Base-by-base conservation (phyloP, 2,797 vertebrate genomes). In the Smutsia temminckii region DNA sequence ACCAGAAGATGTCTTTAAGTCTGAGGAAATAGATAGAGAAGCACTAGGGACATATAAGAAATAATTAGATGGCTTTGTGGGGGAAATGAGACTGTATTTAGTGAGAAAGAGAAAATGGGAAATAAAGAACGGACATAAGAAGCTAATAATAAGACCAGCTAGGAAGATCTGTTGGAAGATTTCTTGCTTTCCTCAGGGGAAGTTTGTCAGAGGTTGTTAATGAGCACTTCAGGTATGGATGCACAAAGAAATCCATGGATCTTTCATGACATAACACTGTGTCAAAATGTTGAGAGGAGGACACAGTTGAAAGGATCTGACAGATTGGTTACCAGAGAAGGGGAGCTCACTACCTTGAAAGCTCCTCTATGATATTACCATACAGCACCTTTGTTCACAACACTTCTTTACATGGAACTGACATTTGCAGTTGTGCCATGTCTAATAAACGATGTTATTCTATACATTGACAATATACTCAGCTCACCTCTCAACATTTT, bases 61-160 rank as follows among this genome's bases (percentile, higher is more conserved):
- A 98, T 97, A 97, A 98, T 98, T 98, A 98, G 78, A 80, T 97
- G 74, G 89, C 91, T 98, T 98, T 96, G 87, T 97, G 96, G 61
- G 94, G 93, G 80, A 96, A 97, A 85, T 91, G 88, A 93, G 64
- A 74, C 68, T 92, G 59, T 72, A 61, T 93, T 42, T 71, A 71
- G 77, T 90, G 29, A 80, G 42, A 95, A 97, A 92, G 63, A 97
- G 85, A 77, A 97, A 92, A 93, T 59, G 6, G 11, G 97, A 46
- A 37, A 64, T 23, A 66, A 49, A 74, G 63, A 85, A 16, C 40
- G 96, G 96, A 95, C 66, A 57, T 88, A 89, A 1, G 59, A 69
- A 53, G 89, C 59, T 95, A 64, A 92, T 93, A 88, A 77, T 80
- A 85, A 88, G 59, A 32, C 11, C 63, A 6, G 40, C 29, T 34